Conservation (phyloP, 2,888 invertebrate species). For the Folsomia candida region DNA sequence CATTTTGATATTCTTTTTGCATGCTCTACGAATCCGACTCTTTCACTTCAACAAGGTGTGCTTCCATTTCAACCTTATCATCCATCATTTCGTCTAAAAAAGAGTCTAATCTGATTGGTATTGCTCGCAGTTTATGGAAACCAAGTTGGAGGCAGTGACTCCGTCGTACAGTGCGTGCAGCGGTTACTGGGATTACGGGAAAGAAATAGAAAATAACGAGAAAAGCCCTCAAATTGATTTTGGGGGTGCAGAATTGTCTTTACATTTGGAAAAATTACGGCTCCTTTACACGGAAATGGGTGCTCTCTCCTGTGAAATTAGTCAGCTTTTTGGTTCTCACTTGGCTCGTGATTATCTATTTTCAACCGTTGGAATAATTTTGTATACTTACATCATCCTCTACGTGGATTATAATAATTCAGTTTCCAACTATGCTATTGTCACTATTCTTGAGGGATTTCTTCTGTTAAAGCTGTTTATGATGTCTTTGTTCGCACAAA, state of each 20-base stretch:
- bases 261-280: slow-evolving; percentile 43
- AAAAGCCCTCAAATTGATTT: slow-evolving; percentile 9
- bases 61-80: too few relatives aligned
- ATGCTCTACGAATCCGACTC: slow-evolving; percentile 37
- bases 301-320: slow-evolving; percentile 29
- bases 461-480: slow-evolving; percentile 30
- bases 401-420: slow-evolving; percentile 22
- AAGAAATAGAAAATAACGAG: slow-evolving; percentile 34
- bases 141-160: slow-evolving; percentile 25
- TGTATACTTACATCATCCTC: slow-evolving; percentile 40
- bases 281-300: slow-evolving; percentile 40
- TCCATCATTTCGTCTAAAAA: too few relatives aligned
- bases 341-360: slow-evolving; percentile 39
- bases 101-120: too few relatives aligned
- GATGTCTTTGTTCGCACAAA: slow-evolving; percentile 33
- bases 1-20: slow-evolving; percentile 41
- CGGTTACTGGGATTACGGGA: slow-evolving; percentile 39
- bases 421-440: slow-evolving; percentile 27
- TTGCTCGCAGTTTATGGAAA: slow-evolving; percentile 14
- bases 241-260: slow-evolving; percentile 17
- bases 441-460: slow-evolving; percentile 33
- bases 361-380: slow-evolving; percentile 32
- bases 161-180: slow-evolving; percentile 37
- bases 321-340: slow-evolving; percentile 44
- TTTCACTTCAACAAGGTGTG: slow-evolving; percentile 39